Percentiles rank a stretch among this genome's conserved stretches.
phyloP scores from a whole-genome alignment of 2,888 invertebrate genomes.

The Drosophila lacicola region DNA sequence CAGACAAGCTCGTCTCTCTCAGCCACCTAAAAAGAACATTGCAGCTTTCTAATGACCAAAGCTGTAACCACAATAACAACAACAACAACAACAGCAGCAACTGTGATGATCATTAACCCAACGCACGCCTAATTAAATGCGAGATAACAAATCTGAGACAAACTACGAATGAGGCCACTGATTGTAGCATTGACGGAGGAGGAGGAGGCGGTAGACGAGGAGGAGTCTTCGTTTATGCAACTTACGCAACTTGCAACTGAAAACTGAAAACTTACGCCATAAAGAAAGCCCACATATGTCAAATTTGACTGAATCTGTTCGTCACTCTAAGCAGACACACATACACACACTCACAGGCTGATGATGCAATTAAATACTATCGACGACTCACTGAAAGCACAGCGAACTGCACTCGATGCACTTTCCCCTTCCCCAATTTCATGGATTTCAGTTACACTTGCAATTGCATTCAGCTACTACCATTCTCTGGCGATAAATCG shows the following conservation, averaged over 20 bases:
- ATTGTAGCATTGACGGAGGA: conserved; percentile 36
- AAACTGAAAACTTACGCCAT: conserved; percentile 46
- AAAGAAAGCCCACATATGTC: conserved; percentile 56
- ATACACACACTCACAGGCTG: conserved; percentile 13
- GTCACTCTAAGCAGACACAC: conserved; percentile 19
- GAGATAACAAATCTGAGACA: conserved; percentile 59
- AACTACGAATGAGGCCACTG: conserved; percentile 63
- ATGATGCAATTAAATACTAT: conserved; percentile 68
- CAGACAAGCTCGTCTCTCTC: conserved; percentile 17
- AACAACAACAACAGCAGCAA: conserved; percentile 13
- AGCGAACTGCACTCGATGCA: conserved; percentile 69
- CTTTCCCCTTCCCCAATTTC: conserved; percentile 63
- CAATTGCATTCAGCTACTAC: conserved; percentile 52
- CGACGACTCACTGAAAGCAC: conserved; percentile 64
- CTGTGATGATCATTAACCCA: conserved; percentile 51
- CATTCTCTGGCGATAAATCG: conserved; percentile 50
- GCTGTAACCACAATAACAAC: conserved; percentile 44
- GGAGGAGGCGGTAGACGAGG: background rate
- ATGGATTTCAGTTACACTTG: conserved; percentile 60
- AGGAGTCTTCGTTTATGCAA: conserved; percentile 41
- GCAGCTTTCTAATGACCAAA: conserved; percentile 74
- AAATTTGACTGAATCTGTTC: conserved; percentile 55
- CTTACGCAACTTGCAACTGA: conserved; percentile 47
- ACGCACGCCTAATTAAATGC: conserved; percentile 76
- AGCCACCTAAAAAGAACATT: conserved; percentile 36